A percentile compares a stretch with the other conserved stretches of the same genome.
Conservation (phyloP, 2,888 invertebrate species). For the Rhorus exstirpatorius region DNA sequence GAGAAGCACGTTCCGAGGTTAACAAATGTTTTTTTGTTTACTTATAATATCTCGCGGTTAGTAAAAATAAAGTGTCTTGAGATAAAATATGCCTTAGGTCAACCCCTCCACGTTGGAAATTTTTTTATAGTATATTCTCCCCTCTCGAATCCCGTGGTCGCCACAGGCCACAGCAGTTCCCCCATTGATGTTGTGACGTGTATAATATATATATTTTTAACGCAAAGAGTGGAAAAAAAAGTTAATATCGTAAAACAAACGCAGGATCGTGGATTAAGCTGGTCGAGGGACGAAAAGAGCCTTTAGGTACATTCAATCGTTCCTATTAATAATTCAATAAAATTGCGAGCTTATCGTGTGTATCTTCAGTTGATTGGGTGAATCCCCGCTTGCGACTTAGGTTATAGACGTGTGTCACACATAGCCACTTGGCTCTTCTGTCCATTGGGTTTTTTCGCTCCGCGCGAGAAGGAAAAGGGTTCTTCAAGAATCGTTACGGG, state of each 20-base stretch:
- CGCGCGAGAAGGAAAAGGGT: background rate
- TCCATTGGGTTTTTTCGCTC: slow-evolving; percentile 27
- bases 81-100: slow-evolving; percentile 40
- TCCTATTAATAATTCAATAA: background rate
- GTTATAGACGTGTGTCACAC: slow-evolving; percentile 53
- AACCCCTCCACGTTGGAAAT: slow-evolving; percentile 46
- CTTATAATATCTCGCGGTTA: background rate
- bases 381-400: slow-evolving; percentile 39
- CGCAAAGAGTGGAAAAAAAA: slow-evolving; percentile 69
- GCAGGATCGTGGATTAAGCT: slow-evolving; percentile 43
- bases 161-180: slow-evolving; percentile 10
- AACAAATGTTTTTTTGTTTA: background rate
- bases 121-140: slow-evolving; percentile 53
- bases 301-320: slow-evolving; percentile 46
- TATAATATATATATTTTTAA: slow-evolving; percentile 79
- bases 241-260: slow-evolving; percentile 59
- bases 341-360: background rate
- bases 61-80: slow-evolving; percentile 14
- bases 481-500: slow-evolving; percentile 1
- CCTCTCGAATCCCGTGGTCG: slow-evolving; percentile 3
- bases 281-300: slow-evolving; percentile 35
- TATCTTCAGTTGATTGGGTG: slow-evolving; percentile 14
- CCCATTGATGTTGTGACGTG: slow-evolving; percentile 84
- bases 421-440: slow-evolving; percentile 23
- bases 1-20: background rate